These are phyloP conservation scores for Eurytoma californica DNA, from an alignment of 2,888 invertebrate genomes.

Conservation along the genomic window DNA sequence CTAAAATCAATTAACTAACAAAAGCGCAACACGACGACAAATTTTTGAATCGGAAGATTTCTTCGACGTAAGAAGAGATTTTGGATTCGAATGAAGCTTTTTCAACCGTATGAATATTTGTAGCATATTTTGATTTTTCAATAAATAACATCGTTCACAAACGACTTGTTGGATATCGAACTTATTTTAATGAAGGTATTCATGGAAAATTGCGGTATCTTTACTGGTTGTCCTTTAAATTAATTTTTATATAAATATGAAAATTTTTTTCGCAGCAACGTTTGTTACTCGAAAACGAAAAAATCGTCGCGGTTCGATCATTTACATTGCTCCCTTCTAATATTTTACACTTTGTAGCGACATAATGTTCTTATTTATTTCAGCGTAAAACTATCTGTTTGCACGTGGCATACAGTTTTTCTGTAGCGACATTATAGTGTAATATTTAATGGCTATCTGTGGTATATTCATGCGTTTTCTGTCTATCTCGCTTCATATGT, in stretches of 20 bases:
- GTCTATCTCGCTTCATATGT: constrained; percentile 60
- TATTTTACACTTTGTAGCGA: constrained; percentile 49
- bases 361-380: constrained; percentile 57
- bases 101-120: background rate
- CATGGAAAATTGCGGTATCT: no score
- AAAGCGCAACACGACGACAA: constrained; percentile 36
- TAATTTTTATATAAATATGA: no score
- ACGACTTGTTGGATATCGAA: no score
- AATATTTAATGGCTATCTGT: constrained; percentile 66
- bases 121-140: constrained; percentile 3
- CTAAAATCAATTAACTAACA: constrained; percentile 17
- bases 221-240: no score
- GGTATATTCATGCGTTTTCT: constrained; percentile 64
- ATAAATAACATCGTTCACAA: background rate
- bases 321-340: constrained; percentile 52
- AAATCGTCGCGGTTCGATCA: constrained; percentile 55
- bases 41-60: constrained; percentile 11
- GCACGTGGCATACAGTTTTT: constrained; percentile 64
- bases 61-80: background rate
- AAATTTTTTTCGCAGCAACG: background rate
- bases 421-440: constrained; percentile 63
- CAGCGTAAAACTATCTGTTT: constrained; percentile 61
- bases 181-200: no score
- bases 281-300: constrained; percentile 27
- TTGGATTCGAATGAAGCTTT: background rate